These are phyloP conservation scores for Onthophagus taurus DNA, from an alignment of 1,140 invertebrate genomes.

Conservation along the genomic window DNA sequence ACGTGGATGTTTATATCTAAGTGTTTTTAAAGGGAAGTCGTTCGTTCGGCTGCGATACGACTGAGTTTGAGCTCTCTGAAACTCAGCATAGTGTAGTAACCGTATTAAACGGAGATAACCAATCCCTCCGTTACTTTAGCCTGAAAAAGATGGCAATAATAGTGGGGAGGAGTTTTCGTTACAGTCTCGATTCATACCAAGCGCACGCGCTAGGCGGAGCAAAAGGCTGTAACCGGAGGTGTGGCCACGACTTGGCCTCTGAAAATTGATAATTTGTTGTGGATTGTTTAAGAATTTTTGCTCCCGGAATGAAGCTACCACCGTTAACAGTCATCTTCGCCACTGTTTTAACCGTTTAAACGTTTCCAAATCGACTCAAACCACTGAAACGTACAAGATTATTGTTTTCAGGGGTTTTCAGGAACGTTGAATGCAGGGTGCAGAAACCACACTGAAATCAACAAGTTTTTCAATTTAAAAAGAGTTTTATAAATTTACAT, in stretches of 20 bases:
- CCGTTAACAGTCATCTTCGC: neutral
- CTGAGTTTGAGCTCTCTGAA: constrained; percentile 51
- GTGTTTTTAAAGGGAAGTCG: neutral
- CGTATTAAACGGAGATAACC: constrained; percentile 18
- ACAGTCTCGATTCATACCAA: constrained; percentile 22
- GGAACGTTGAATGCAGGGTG: too few species aligned
- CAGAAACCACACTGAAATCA: too few species aligned
- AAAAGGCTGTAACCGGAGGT: constrained; percentile 26
- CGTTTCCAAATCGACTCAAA: too few species aligned
- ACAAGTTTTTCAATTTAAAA: too few species aligned
- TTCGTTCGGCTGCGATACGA: constrained; percentile 27
- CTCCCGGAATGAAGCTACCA: constrained; percentile 17
- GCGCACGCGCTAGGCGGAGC: constrained; percentile 34
- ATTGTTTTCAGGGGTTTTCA: too few species aligned
- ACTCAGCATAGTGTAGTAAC: constrained; percentile 42
- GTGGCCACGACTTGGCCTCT: constrained; percentile 23
- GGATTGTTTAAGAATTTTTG: constrained; percentile 38
- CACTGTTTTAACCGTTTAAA: too few species aligned
- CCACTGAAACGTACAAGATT: too few species aligned
- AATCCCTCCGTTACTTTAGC: constrained; percentile 2
- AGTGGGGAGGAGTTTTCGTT: constrained; percentile 27
- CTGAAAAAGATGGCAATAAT: constrained; percentile 12
- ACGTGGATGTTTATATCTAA: too few species aligned
- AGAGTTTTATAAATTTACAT: too few species aligned
- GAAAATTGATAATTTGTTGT: constrained; percentile 37